Percentiles rank a stretch among this genome's conserved stretches.
phyloP scores from a whole-genome alignment of 2,797 vertebrate genomes.

The Bufotes viridis region DNA sequence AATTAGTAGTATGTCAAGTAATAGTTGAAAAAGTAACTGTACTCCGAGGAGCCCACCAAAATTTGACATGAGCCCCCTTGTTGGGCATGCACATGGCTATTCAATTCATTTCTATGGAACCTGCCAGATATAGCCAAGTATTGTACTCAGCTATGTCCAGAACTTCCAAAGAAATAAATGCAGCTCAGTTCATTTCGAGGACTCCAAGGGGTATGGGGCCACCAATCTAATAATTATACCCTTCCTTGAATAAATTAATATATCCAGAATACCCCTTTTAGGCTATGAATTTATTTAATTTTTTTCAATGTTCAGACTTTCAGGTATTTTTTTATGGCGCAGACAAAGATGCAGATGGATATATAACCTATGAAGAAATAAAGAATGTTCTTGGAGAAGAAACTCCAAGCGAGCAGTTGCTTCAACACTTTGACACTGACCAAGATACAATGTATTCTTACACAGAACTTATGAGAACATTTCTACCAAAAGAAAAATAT shows the following conservation, averaged over 20 bases:
- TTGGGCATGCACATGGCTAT: not conserved
- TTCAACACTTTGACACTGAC: slow-evolving; percentile 28
- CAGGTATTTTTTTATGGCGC: slow-evolving; percentile 62
- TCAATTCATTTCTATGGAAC: too few relatives aligned
- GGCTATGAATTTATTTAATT: not conserved
- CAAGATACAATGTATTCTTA: slow-evolving; percentile 46
- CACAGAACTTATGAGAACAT: slow-evolving; percentile 45
- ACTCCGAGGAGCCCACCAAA: not conserved
- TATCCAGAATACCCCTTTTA: not conserved
- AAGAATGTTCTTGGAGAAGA: slow-evolving; percentile 58
- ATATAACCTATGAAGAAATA: slow-evolving; percentile 60
- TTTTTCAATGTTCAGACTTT: slow-evolving; percentile 45
- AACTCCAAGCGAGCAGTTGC: slow-evolving; percentile 12
- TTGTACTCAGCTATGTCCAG: too few relatives aligned
- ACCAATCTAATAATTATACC: not conserved
- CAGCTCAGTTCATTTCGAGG: too few relatives aligned
- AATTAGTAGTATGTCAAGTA: not conserved
- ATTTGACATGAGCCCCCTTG: not conserved
- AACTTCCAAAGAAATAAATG: too few relatives aligned
- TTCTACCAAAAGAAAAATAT: slow-evolving; percentile 44
- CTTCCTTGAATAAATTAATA: too few relatives aligned
- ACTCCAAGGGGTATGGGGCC: too few relatives aligned
- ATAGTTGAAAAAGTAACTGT: not conserved
- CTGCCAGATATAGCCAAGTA: too few relatives aligned
- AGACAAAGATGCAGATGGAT: slow-evolving; percentile 56